These are phyloP conservation scores for Sycobia sp. DNA, from an alignment of 1,140 invertebrate species.

Conservation along the genomic window DNA sequence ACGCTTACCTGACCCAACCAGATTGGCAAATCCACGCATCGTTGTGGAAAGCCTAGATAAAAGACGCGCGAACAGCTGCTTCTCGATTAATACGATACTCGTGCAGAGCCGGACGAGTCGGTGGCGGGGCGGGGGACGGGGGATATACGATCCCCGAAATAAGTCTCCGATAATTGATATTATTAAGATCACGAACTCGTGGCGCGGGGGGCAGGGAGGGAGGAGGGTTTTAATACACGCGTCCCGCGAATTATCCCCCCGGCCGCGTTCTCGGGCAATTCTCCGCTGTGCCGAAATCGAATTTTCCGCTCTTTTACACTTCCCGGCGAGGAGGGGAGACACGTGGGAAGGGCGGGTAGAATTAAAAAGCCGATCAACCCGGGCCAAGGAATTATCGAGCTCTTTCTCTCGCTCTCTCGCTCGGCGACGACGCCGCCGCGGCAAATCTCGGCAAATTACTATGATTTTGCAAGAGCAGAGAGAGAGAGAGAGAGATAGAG, in stretches of 20 bases:
- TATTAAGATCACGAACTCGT: conserved; percentile 18
- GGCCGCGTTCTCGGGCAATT: background rate
- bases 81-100: background rate
- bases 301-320: conserved; percentile 30
- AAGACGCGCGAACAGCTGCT: conserved; percentile 9
- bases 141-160: no score
- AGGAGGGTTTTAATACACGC: no score
- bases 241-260: background rate
- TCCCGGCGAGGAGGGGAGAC: conserved; percentile 32
- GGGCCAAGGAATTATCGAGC: no score
- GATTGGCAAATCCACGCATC: conserved; percentile 8
- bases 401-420: background rate
- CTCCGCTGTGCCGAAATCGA: conserved; percentile 18
- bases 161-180: conserved; percentile 41
- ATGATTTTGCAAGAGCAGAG: no score
- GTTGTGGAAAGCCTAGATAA: conserved; percentile 7
- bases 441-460: no score
- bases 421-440: background rate
- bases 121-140: background rate
- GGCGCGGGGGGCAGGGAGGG: background rate
- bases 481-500: no score
- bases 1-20: no score
- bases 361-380: no score
- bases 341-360: conserved; percentile 38
- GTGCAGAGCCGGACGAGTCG: background rate